Evolutionary conservation across 2,113 vertebrate genomes (phyloP).

Genomic region (Microcebus jonahi): DNA sequence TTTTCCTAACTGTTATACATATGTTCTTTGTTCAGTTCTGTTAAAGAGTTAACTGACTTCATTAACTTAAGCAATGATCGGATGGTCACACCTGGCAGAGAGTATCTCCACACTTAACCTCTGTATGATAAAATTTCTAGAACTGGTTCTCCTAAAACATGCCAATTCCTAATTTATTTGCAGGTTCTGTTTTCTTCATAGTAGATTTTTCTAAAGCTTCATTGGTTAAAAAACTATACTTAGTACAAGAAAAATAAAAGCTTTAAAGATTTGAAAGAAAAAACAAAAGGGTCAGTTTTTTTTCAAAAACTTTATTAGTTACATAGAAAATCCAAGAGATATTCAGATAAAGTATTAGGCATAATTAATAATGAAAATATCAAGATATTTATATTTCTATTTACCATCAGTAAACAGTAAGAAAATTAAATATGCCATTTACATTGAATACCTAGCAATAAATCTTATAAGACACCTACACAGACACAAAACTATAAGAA

Average conservation of each 20-base stretch:
- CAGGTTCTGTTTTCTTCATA: not conserved
- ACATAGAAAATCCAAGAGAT: not conserved
- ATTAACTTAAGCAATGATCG: not conserved
- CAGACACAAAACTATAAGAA: not conserved
- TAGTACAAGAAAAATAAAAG: not conserved
- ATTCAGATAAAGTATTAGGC: not conserved
- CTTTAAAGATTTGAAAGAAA: not conserved
- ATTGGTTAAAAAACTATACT: not conserved
- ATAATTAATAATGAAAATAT: conserved; percentile 7
- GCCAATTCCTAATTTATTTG: conserved; percentile 5
- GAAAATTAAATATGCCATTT: not conserved
- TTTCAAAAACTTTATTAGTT: not conserved
- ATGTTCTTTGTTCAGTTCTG: not conserved
- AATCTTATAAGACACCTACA: not conserved
- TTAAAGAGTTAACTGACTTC: not conserved
- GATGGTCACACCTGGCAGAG: not conserved
- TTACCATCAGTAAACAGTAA: not conserved
- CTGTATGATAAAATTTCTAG: not conserved
- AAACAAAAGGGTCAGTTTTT: not conserved
- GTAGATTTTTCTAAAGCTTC: not conserved
- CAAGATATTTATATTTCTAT: not conserved
- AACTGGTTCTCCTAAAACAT: not conserved
- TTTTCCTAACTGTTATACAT: not conserved
- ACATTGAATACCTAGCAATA: not conserved
- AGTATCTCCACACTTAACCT: not conserved